Evolutionary conservation across 2,113 vertebrate genomes (phyloP).

Genomic region (Sinocyclocheilus maitianheensis): DNA sequence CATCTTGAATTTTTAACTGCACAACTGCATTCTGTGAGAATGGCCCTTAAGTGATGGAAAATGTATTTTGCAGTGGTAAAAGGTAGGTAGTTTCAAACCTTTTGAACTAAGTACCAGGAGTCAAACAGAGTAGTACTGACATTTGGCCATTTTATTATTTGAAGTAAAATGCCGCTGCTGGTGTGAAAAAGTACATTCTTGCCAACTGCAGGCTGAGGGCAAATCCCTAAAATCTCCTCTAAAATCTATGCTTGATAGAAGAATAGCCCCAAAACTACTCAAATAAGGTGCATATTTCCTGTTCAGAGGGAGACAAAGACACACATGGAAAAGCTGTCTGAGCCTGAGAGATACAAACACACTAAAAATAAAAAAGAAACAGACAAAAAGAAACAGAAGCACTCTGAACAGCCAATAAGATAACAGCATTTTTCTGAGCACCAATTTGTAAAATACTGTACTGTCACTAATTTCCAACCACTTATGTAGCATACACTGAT

Average conservation of each 20-base stretch:
- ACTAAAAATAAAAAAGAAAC: not conserved
- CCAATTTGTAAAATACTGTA: not conserved
- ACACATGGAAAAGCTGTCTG: not conserved
- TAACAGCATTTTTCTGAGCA: not conserved
- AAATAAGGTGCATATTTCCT: conserved; percentile 51
- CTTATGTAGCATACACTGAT: not conserved
- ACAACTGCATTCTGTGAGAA: not conserved
- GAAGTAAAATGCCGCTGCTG: not conserved
- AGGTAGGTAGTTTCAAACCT: not conserved
- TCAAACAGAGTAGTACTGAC: conserved; percentile 1
- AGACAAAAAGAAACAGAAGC: not conserved
- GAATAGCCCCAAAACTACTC: conserved; percentile 54
- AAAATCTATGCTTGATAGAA: conserved; percentile 64
- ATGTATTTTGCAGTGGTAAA: not conserved
- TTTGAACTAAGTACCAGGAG: not conserved
- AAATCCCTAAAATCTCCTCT: conserved; percentile 55
- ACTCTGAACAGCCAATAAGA: not conserved
- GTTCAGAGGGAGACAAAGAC: conserved; percentile 1
- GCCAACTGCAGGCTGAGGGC: conserved; percentile 52
- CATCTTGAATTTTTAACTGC: not conserved
- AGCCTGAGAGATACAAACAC: not conserved
- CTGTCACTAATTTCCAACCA: not conserved
- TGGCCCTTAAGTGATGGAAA: not conserved
- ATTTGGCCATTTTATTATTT: conserved; percentile 16
- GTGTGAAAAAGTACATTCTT: conserved; percentile 3